phyloP scores from a whole-genome alignment of 2,113 vertebrate species.

The Onychostoma macrolepis region DNA sequence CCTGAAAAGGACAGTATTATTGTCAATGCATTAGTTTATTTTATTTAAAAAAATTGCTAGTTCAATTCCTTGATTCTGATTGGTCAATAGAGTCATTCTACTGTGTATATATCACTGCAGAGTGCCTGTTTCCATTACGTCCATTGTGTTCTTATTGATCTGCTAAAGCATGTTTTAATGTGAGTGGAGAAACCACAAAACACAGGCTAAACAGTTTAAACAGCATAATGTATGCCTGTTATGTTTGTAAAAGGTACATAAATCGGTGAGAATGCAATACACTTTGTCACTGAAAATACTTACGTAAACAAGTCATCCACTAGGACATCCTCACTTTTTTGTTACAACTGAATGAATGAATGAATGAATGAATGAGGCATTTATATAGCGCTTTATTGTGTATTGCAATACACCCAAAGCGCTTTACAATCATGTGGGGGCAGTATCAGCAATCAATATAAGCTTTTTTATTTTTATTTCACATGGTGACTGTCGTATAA shows the following conservation, averaged over 20 bases:
- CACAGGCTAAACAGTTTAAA: neutral
- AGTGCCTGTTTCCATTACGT: neutral
- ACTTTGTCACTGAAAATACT: neutral
- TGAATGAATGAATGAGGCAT: no score
- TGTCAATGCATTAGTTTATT: neutral
- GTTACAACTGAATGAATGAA: no score
- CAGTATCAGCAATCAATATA: no score
- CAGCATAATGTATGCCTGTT: neutral
- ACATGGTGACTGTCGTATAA: neutral
- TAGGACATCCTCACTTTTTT: neutral
- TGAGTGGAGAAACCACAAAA: neutral
- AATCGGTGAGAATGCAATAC: neutral
- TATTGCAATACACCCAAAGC: no score
- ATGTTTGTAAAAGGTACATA: neutral
- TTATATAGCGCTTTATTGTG: no score
- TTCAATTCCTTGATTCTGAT: neutral
- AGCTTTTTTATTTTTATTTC: neutral
- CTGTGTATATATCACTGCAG: neutral
- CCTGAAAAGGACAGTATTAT: neutral
- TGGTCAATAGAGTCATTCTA: neutral
- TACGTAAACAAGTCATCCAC: no score
- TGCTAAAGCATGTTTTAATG: neutral
- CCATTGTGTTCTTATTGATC: neutral
- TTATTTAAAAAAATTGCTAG: neutral
- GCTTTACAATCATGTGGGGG: no score